phyloP scores from a whole-genome alignment of 2,888 invertebrate species.

The Melanophora roralis region DNA sequence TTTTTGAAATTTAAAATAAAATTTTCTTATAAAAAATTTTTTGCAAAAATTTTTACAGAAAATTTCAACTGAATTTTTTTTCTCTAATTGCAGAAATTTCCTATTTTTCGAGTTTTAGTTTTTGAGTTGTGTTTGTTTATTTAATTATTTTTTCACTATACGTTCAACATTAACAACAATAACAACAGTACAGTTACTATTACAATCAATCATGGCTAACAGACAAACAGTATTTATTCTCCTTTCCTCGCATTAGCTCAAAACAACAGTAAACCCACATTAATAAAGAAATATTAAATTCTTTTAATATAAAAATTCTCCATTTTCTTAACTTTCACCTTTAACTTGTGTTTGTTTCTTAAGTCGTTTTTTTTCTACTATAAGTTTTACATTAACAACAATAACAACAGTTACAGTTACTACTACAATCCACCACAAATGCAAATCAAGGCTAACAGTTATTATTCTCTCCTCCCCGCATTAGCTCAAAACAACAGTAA shows the following conservation, averaged over 20 bases:
- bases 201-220: constrained; percentile 24
- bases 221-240: not conserved
- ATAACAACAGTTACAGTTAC: constrained; percentile 29
- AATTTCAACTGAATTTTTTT: too few relatives aligned
- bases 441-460: not conserved
- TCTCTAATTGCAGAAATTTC: too few relatives aligned
- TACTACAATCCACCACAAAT: constrained; percentile 31
- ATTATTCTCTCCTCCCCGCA: not conserved
- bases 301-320: too few relatives aligned
- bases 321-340: too few relatives aligned
- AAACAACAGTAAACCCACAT: constrained; percentile 4
- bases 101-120: too few relatives aligned
- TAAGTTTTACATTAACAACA: constrained; percentile 12
- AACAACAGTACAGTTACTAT: constrained; percentile 19
- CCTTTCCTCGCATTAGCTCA: not conserved
- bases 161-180: constrained; percentile 25
- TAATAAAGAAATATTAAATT: too few relatives aligned
- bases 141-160: not conserved
- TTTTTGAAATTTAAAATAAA: too few relatives aligned
- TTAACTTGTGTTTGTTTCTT: not conserved
- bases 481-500: not conserved
- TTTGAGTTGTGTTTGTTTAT: not conserved
- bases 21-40: too few relatives aligned
- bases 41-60: too few relatives aligned
- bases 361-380: not conserved